These are phyloP conservation scores for Tanytarsus gracilentus DNA, from an alignment of 2,888 invertebrate genomes.

Conservation along the genomic window DNA sequence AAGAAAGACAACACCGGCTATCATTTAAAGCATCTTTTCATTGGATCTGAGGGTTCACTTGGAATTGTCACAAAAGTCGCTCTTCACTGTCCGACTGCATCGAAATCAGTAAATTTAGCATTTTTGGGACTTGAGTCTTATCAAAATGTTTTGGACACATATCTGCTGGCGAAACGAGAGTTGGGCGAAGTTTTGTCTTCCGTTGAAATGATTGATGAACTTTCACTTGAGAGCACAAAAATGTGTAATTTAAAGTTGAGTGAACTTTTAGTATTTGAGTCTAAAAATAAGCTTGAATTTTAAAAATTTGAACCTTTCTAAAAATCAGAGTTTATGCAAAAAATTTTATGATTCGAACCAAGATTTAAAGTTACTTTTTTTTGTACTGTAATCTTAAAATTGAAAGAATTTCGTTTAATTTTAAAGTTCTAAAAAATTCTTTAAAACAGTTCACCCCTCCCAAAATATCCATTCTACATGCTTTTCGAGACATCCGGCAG, in stretches of 20 bases:
- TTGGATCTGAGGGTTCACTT: constrained; percentile 95
- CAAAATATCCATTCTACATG: constrained; percentile 70
- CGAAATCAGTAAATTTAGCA: constrained; percentile 74
- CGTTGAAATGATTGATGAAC: constrained; percentile 86
- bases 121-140: constrained; percentile 76
- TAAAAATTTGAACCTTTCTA: not conserved
- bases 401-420: not conserved
- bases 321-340: not conserved
- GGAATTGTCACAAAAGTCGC: constrained; percentile 90
- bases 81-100: constrained; percentile 78
- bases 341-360: not conserved
- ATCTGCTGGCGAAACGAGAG: constrained; percentile 60
- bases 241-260: constrained; percentile 43
- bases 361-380: not conserved
- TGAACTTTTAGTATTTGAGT: no score
- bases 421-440: not conserved
- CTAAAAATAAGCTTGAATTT: constrained; percentile 40
- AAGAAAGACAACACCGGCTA: constrained; percentile 98
- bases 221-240: constrained; percentile 53
- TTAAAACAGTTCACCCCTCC: constrained; percentile 47
- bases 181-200: constrained; percentile 89
- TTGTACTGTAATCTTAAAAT: not conserved
- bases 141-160: constrained; percentile 66
- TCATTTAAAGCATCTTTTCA: constrained; percentile 91
- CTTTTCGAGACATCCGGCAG: constrained; percentile 85